Base-by-base conservation (phyloP, 2,113 vertebrate genomes). In the Leucosticte australis region DNA sequence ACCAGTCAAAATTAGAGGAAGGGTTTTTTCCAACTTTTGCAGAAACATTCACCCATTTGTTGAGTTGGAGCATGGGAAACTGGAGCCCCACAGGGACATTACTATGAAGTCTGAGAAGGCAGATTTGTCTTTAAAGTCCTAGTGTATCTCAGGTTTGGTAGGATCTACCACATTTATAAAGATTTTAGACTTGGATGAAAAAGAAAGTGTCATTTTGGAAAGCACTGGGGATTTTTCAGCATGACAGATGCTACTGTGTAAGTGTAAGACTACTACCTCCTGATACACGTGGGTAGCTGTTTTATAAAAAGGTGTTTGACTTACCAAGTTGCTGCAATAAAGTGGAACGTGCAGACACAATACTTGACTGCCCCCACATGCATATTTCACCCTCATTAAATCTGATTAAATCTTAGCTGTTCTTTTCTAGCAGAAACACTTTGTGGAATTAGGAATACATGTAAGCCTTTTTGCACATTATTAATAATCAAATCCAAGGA, bases 341-440 rank as follows among this genome's bases (percentile, higher is more conserved):
- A 64, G 53, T 65, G 19, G 21, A 79, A 71, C 13, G 12, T 82
- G 69, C 88, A 97, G 93, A 92, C 93, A 92, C 83, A 95, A 93
- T 92, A 84, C 53, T 81, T 76, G 31, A 81, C 86, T 93, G 53
- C 79, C 80, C 77, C 95, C 95, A 92, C 76, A 94, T 42, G 65
- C 76, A 62, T 95, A 82, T 92, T 94, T 95, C 65, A 90, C 53
- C 53, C 82, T 87, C 87, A 87, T 92, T 89, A 90, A 93, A 55
- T 56, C 60, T 92, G 90, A 89, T 47, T 89, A 71, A 90, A 86
- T 87, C 53, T 81, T 89, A 68, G 76, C 46, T 68, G 6, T 75
- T 92, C 37, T 68, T 63, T 86, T 69, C 55, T 64, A 90, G 55
- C 16, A 91, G 56, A 84, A 95, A 83, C 47, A 49, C 37, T 85